These are phyloP conservation scores for Polydrusus cervinus DNA, from an alignment of 2,888 invertebrate species.

Conservation along the genomic window DNA sequence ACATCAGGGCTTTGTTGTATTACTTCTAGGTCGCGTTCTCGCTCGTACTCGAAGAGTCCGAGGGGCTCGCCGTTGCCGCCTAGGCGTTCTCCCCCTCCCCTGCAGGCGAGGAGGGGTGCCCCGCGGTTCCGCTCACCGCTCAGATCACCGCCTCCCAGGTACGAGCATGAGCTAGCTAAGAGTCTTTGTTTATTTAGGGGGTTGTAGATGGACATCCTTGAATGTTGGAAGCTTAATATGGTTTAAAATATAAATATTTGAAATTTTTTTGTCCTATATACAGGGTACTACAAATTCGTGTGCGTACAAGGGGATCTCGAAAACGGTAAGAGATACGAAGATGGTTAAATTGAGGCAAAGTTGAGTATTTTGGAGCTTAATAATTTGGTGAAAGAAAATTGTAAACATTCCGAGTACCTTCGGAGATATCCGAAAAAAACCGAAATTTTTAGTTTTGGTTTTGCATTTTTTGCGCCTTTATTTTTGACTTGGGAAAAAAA, in stretches of 20 bases:
- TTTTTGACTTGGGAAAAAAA: too few species aligned
- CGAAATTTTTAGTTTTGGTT: too few species aligned
- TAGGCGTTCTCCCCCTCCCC: slow-evolving; percentile 63
- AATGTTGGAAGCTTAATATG: slow-evolving; percentile 13
- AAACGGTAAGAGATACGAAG: too few species aligned
- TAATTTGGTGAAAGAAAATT: too few species aligned
- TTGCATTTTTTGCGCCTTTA: too few species aligned
- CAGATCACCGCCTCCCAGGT: slow-evolving; percentile 70
- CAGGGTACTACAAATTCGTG: too few species aligned
- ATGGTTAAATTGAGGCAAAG: too few species aligned
- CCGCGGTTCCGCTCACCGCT: slow-evolving; percentile 73
- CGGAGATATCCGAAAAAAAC: too few species aligned
- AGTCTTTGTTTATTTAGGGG: slow-evolving; percentile 45
- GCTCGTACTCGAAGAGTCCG: slow-evolving; percentile 77
- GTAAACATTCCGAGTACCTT: too few species aligned
- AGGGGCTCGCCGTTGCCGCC: slow-evolving; percentile 69
- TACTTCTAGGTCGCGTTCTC: slow-evolving; percentile 77
- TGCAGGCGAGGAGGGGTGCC: slow-evolving; percentile 64
- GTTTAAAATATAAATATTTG: not conserved
- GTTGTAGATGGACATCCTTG: not conserved
- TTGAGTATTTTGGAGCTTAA: too few species aligned
- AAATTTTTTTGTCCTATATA: too few species aligned
- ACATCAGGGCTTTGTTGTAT: slow-evolving; percentile 45
- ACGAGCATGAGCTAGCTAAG: slow-evolving; percentile 56
- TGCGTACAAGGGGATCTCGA: too few species aligned